Evolutionary conservation across 53 echinoderm and acorn worm genomes (phyloP).

Genomic region (Echinometra lucunter): DNA sequence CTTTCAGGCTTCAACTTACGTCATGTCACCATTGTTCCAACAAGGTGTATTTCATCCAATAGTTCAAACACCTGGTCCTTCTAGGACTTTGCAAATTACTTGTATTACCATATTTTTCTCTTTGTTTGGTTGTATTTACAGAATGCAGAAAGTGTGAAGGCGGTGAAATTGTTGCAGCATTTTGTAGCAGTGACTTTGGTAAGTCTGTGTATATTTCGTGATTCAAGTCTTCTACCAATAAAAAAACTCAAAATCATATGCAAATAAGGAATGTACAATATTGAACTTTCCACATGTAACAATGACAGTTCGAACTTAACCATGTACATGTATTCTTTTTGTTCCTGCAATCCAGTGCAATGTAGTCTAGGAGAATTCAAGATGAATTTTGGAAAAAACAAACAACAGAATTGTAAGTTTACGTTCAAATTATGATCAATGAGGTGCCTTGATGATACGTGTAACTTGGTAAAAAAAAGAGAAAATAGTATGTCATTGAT

Average conservation of each 20-base stretch:
- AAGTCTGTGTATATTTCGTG: slow-evolving; percentile 39
- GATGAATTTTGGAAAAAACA: not conserved
- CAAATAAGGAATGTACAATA: not conserved
- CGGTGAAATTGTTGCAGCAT: slow-evolving; percentile 61
- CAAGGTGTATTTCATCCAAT: not conserved
- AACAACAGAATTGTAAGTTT: not conserved
- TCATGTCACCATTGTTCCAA: not conserved
- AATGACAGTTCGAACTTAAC: not conserved
- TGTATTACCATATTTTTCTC: not conserved
- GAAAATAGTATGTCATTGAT: not conserved
- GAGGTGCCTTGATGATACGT: not conserved
- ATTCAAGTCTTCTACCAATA: not conserved
- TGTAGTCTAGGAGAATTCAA: not conserved
- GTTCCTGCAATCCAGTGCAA: not conserved
- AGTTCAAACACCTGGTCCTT: slow-evolving; percentile 24
- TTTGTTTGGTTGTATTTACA: slow-evolving; percentile 52
- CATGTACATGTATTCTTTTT: not conserved
- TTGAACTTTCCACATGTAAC: not conserved
- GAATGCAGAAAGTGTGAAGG: slow-evolving; percentile 69
- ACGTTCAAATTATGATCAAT: not conserved
- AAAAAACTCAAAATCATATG: not conserved
- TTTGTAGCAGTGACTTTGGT: slow-evolving; percentile 65
- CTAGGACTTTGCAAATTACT: not conserved
- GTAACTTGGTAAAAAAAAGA: not conserved
- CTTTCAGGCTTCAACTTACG: not conserved